Percentiles rank a stretch among this genome's conserved stretches.
These are phyloP conservation scores for Urocynchramus pylzowi DNA, from an alignment of 2,113 vertebrate genomes.

Conservation along the genomic window DNA sequence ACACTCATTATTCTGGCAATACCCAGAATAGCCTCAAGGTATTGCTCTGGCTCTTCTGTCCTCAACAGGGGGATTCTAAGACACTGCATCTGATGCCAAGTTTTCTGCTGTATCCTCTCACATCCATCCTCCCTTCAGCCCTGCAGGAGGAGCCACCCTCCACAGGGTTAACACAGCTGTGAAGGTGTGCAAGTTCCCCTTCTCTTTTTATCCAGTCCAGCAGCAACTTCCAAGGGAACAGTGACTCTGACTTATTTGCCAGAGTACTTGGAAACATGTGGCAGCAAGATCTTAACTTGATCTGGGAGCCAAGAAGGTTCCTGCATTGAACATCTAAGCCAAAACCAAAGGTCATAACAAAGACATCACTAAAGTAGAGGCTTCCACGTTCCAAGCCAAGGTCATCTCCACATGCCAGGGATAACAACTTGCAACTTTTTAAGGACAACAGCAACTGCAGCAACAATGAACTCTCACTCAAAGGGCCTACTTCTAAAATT, in stretches of 20 bases:
- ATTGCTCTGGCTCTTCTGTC: background rate
- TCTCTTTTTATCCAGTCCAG: background rate
- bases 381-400: background rate
- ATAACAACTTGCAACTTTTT: background rate
- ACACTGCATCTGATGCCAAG: background rate
- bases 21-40: background rate
- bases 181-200: background rate
- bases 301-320: background rate
- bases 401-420: background rate
- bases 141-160: background rate
- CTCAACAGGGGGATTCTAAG: background rate
- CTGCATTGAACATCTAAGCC: background rate
- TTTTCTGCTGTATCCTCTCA: background rate
- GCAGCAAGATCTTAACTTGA: background rate
- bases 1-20: background rate
- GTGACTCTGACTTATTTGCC: background rate
- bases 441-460: background rate
- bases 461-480: background rate
- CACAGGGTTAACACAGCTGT: accelerated
- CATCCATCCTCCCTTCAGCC: background rate
- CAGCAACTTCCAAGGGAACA: background rate
- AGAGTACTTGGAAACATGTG: background rate
- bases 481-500: background rate
- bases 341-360: background rate
- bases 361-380: background rate